Base-by-base conservation (phyloP, 1,140 invertebrate species). In the Antheraea mylitta region DNA sequence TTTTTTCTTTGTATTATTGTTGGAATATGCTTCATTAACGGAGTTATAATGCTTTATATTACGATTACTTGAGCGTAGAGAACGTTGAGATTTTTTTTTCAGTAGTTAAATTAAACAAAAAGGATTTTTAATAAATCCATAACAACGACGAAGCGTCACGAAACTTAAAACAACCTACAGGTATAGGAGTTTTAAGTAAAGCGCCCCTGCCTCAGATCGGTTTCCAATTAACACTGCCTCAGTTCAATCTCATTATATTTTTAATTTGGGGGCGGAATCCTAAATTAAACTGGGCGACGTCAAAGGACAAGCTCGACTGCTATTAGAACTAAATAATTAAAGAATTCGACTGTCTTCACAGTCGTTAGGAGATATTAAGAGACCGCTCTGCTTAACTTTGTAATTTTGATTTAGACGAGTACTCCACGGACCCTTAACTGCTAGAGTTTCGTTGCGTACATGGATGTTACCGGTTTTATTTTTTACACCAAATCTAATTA, bases 271-370 rank as follows among this genome's bases (percentile, higher is more conserved):
- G 89, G 88, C 77, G 85, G 87, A 87, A 86, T 90, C 79, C 80
- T 81, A 87, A 90, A 92, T 90, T 92, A 92, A 89, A 89, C 80
- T 83, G 80, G 72, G 78, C 85, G 82, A 85, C 84, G 88, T 90
- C 87, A 92, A 90, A 90, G 90, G 87, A 89, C 87, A 90, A 79
- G 76, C 81, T 74, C 79, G 82, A 65, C 81, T 82, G 82, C 86
- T 85, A 90, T 90, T 89, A 90, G 78, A 86, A 87, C 86, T 91
- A 92, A 91, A 92, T 92, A 92, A 91, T 92, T 92, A 92, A 91
- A 90, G 89, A 90, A 89, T 90, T 86, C 83, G 81, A 82, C 84
- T 86, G 85, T 89, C 89, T 83, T 89, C 81, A 77, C 78, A 85
- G 80, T 90, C 88, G 87, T 90, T 90, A 90, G 80, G 71, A 75